Percentiles rank a stretch among this genome's conserved stretches.
Evolutionary conservation across 1,140 invertebrate genomes (phyloP).

Genomic region (Drosophila cardini): DNA sequence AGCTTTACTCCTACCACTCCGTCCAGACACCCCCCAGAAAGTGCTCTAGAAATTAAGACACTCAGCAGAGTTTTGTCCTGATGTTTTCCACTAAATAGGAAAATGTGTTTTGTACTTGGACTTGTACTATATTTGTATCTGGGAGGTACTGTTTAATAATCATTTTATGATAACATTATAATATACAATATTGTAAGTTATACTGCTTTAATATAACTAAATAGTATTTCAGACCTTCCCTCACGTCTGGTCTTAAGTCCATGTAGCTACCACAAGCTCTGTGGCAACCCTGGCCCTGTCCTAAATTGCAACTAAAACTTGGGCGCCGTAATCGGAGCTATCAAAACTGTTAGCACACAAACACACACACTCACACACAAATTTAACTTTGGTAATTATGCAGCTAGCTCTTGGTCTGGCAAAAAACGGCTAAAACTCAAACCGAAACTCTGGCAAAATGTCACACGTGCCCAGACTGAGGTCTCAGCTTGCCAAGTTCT

Average conservation of each 20-base stretch:
- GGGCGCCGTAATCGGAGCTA: conserved; percentile 66
- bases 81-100: too few species aligned
- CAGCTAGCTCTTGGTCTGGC: conserved; percentile 29
- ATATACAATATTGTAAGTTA: too few species aligned
- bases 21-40: neutral
- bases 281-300: neutral
- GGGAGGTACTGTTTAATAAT: too few species aligned
- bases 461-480: conserved; percentile 66
- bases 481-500: conserved; percentile 5
- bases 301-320: conserved; percentile 30
- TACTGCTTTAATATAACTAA: too few species aligned
- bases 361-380: too few species aligned
- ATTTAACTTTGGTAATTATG: conserved; percentile 74
- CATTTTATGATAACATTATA: too few species aligned
- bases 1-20: neutral
- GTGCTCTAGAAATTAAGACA: conserved; percentile 12
- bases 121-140: too few species aligned
- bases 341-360: conserved; percentile 58
- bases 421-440: conserved; percentile 36
- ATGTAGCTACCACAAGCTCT: neutral
- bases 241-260: neutral
- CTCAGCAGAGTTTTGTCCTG: neutral
- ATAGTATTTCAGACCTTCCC: neutral
- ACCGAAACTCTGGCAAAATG: conserved; percentile 24
- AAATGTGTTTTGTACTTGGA: too few species aligned